Evolutionary conservation across 2,113 vertebrate species (phyloP).

Genomic region (Uria lomvia): DNA sequence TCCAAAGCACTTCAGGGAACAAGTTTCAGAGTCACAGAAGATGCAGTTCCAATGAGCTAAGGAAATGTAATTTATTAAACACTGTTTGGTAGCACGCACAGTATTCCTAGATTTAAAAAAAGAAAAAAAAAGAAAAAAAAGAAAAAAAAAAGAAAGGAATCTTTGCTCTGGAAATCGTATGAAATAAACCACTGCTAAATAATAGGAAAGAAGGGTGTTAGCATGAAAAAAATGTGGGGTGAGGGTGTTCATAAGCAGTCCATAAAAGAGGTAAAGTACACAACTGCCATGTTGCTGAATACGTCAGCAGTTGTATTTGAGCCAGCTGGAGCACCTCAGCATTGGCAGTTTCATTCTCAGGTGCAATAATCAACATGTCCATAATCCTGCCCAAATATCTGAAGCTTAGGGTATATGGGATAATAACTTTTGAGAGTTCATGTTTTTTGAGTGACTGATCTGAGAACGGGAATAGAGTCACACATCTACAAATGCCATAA

Average conservation of each 20-base stretch:
- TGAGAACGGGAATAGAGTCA: not conserved
- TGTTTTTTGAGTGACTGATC: not conserved
- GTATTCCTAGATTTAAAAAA: not conserved
- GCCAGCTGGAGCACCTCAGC: not conserved
- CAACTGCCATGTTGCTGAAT: not conserved
- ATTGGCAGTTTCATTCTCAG: not conserved
- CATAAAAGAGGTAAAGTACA: not conserved
- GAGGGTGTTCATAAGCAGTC: not conserved
- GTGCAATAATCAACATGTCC: not conserved
- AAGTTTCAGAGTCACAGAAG: conserved; percentile 2
- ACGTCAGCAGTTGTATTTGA: not conserved
- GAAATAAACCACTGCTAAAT: not conserved
- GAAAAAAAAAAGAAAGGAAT: too few species aligned
- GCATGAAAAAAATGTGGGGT: not conserved
- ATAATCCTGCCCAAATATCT: not conserved
- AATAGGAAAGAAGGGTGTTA: not conserved
- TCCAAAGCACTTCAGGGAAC: not conserved
- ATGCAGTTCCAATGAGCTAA: not conserved
- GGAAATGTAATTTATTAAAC: not conserved
- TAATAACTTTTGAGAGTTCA: not conserved
- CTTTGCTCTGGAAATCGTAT: not conserved
- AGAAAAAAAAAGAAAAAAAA: not conserved
- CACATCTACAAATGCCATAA: not conserved
- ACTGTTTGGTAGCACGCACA: not conserved
- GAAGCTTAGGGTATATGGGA: not conserved